Percentiles rank a stretch among this genome's conserved stretches.
These are phyloP conservation scores for Talpa occidentalis DNA, from an alignment of 2,113 vertebrate genomes.

Conservation along the genomic window DNA sequence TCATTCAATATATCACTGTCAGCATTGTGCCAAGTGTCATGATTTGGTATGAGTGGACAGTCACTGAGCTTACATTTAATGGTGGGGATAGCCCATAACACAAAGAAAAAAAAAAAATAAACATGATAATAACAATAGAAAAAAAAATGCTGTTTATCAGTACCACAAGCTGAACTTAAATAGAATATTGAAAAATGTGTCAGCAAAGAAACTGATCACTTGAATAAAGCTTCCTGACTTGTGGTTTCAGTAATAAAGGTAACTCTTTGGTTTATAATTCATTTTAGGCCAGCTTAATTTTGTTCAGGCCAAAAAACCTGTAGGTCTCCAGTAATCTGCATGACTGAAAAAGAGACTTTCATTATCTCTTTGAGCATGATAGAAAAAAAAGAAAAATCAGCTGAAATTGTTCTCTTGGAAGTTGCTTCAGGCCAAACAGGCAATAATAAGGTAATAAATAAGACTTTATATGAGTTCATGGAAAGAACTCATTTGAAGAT, in stretches of 20 bases:
- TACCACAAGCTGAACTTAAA: background rate
- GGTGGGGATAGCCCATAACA: background rate
- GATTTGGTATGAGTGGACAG: background rate
- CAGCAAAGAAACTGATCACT: background rate
- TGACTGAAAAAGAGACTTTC: conserved; percentile 54
- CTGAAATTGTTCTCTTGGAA: conserved; percentile 65
- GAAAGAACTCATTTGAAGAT: conserved; percentile 59
- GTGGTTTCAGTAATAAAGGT: background rate
- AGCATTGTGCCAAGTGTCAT: background rate
- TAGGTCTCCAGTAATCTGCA: conserved; percentile 48
- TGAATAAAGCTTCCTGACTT: background rate
- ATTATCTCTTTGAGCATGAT: conserved; percentile 52
- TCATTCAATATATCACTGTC: background rate
- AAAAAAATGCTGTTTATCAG: background rate
- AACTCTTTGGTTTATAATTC: conserved; percentile 15
- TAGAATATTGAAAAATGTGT: background rate
- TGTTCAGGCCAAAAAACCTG: conserved; percentile 18
- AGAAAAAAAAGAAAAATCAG: conserved; percentile 19
- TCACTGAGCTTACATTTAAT: background rate
- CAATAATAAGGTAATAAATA: conserved; percentile 75
- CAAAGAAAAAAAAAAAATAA: background rate
- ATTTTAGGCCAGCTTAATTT: conserved; percentile 53
- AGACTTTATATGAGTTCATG: conserved; percentile 48
- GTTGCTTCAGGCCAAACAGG: conserved; percentile 66
- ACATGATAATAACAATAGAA: background rate